phyloP scores from a whole-genome alignment of 2,888 invertebrate species.

The Caenorhabditis sulstoni region DNA sequence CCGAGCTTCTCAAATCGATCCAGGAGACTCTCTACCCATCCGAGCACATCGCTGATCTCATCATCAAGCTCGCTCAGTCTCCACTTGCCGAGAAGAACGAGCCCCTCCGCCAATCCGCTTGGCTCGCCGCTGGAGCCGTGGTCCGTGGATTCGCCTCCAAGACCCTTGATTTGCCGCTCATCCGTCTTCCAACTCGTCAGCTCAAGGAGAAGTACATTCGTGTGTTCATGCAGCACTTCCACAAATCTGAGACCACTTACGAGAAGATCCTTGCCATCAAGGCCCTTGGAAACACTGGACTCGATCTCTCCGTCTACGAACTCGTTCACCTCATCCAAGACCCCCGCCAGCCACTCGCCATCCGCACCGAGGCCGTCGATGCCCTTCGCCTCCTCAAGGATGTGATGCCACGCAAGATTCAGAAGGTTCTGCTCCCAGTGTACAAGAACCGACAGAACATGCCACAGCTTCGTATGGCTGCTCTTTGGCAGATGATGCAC shows the following conservation, averaged over 20 bases:
- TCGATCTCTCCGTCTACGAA: constrained; percentile 68
- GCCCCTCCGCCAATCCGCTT: constrained; percentile 67
- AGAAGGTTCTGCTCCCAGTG: constrained; percentile 73
- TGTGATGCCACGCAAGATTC: constrained; percentile 62
- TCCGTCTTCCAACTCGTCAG: constrained; percentile 55
- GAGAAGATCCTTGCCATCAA: constrained; percentile 77
- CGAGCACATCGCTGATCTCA: constrained; percentile 69
- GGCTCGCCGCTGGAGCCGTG: constrained; percentile 68
- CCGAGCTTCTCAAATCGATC: constrained; percentile 64
- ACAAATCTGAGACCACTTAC: constrained; percentile 60
- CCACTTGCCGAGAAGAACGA: constrained; percentile 39
- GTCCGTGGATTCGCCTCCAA: constrained; percentile 63
- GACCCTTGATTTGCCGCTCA: constrained; percentile 57
- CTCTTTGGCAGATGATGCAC: constrained; percentile 70
- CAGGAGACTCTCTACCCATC: constrained; percentile 62
- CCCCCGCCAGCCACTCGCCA: constrained; percentile 58
- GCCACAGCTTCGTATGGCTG: constrained; percentile 73
- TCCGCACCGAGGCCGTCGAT: constrained; percentile 75
- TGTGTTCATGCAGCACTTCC: constrained; percentile 61
- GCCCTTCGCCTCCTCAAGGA: constrained; percentile 70
- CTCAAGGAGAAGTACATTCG: constrained; percentile 68
- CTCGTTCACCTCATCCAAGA: constrained; percentile 75
- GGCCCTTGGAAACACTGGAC: constrained; percentile 76
- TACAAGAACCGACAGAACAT: constrained; percentile 70
- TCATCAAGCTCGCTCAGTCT: constrained; percentile 65